These are phyloP conservation scores for Aplodontia rufa DNA, from an alignment of 2,113 vertebrate species.

Conservation along the genomic window DNA sequence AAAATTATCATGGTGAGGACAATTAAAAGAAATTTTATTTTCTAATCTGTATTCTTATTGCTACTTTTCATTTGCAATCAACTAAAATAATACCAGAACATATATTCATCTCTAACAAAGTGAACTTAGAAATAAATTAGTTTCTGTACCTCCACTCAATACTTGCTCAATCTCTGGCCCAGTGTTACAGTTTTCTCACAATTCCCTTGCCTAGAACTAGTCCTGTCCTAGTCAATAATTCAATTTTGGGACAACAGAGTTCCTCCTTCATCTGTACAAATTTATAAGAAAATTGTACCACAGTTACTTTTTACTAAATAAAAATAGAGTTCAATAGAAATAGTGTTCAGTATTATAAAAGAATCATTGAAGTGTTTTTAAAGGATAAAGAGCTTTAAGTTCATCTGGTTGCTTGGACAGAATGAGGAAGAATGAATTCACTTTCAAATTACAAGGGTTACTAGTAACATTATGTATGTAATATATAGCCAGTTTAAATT, in stretches of 20 bases:
- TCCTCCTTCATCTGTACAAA: neutral
- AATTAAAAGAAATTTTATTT: neutral
- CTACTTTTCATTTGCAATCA: neutral
- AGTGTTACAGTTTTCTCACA: neutral
- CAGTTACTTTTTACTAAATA: neutral
- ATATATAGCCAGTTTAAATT: neutral
- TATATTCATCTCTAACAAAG: neutral
- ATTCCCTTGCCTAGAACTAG: neutral
- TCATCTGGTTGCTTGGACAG: neutral
- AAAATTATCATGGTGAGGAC: neutral
- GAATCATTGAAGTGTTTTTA: neutral
- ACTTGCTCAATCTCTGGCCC: neutral
- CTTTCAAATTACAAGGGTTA: neutral
- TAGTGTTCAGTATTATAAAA: neutral
- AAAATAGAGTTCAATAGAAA: slow-evolving; percentile 15
- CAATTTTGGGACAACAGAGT: neutral
- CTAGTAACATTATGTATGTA: neutral
- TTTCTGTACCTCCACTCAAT: neutral
- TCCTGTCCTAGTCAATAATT: neutral
- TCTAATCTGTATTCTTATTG: neutral
- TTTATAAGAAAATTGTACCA: neutral
- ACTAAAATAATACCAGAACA: neutral
- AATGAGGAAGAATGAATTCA: neutral
- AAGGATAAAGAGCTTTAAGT: neutral
- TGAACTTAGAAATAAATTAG: slow-evolving; percentile 28